Evolutionary conservation across 1,140 invertebrate genomes (phyloP), one percentile per base, ranked within the genome.

Genomic region (Coenobita brevimanus): DNA sequence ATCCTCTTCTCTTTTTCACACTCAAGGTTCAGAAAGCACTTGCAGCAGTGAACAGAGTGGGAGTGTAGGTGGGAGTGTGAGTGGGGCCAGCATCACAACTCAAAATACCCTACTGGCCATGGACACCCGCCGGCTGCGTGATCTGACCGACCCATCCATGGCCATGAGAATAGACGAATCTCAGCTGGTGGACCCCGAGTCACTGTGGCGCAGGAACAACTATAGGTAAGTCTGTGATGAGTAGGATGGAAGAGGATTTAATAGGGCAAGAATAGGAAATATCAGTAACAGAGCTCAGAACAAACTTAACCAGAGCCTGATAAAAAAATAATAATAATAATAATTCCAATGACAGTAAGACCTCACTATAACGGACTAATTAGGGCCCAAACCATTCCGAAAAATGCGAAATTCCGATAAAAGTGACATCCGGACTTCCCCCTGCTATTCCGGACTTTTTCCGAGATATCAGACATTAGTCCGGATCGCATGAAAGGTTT

Each of bases 111-210:
- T 95, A 69, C 92, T 96, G 81, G 95, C 95, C n/a, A 95, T 95
- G 94, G 95, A 95, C 91, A 76, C 85, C 24, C 38, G 60, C 38
- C 85, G 90, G 67, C 83, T 91, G 46, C 91, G 80, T 90, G 91
- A 92, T 87, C 93, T 92, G 91, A 95, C 93, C 82, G 94, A 94
- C 91, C 93, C 94, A 8, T 46, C 89, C 1, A 54, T 84, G 75
- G 94, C 94, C 89, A 95, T 97, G 94, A 95, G 94, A 85, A 97
- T 97, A 90, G 96, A 97, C 92, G 95, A 95, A 0, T 94, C 95
- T 91, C 95, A 96, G 91, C 92, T 97, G 57, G 96, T 96, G 85
- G 96, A 97, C 94, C 96, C 96, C 10, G 96, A 97, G 93, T 94
- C 96, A 33, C 93, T 97, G n/a, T 97, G 96, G 96, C 92, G 92